Percentiles rank a stretch among this genome's conserved stretches.
These are phyloP conservation scores for Agrypnus murinus DNA, from an alignment of 2,888 invertebrate species.

Conservation along the genomic window DNA sequence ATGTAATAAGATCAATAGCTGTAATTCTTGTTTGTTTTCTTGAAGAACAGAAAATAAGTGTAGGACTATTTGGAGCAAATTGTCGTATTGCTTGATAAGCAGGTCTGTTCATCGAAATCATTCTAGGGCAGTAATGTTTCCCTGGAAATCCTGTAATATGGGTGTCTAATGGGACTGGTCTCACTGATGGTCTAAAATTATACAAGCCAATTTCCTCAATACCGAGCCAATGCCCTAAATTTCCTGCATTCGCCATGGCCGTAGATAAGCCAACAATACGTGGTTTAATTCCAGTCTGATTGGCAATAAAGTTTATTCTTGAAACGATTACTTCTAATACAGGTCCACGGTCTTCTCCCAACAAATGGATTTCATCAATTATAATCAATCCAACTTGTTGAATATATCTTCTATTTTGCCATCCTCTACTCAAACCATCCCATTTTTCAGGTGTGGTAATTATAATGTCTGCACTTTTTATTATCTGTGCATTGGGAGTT, in stretches of 20 bases:
- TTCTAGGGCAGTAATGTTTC: slow-evolving; percentile 98
- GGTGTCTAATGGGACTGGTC: slow-evolving; percentile 96
- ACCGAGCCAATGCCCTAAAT: slow-evolving; percentile 96
- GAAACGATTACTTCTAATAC: slow-evolving; percentile 98
- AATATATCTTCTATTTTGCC: slow-evolving; percentile 98
- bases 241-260: slow-evolving; percentile 97
- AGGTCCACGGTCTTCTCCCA: slow-evolving; percentile 93
- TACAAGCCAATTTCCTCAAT: slow-evolving; percentile 93
- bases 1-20: slow-evolving; percentile 94
- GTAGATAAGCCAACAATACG: slow-evolving; percentile 97
- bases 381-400: slow-evolving; percentile 92
- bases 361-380: slow-evolving; percentile 98
- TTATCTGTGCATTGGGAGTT: slow-evolving; percentile 89
- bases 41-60: slow-evolving; percentile 96
- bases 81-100: slow-evolving; percentile 96
- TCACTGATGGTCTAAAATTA: slow-evolving; percentile 98
- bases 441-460: slow-evolving; percentile 99
- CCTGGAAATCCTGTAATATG: slow-evolving; percentile 93
- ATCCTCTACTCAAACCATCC: slow-evolving; percentile 99
- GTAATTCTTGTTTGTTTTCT: slow-evolving; percentile 97
- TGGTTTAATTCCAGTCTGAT: slow-evolving; percentile 87
- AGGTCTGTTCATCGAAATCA: slow-evolving; percentile 99
- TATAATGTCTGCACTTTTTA: slow-evolving; percentile 91
- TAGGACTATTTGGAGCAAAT: slow-evolving; percentile 93
- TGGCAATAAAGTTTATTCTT: slow-evolving; percentile 95